Conservation (phyloP, 92 coral and sea anemone genomes). For the Virgularia gustaviana region DNA sequence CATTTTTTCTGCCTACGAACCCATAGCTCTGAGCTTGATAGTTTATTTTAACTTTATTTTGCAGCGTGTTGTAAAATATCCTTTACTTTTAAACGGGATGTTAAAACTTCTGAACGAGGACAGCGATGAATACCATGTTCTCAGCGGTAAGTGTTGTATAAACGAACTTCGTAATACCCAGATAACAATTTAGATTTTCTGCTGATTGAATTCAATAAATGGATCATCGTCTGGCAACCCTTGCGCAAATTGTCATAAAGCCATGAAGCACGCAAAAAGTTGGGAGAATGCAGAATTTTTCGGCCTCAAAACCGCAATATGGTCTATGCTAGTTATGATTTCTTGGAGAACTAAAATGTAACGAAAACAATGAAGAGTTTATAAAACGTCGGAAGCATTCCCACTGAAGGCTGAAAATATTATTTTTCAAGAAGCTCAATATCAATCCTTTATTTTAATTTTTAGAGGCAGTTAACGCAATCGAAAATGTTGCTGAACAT, state of each 20-base stretch:
- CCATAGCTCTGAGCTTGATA: not conserved
- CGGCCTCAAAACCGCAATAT: no score
- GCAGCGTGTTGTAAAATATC: constrained; percentile 88
- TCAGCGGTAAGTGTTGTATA: constrained; percentile 57
- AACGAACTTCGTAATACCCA: not conserved
- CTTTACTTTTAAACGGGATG: constrained; percentile 78
- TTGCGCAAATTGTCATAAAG: no score
- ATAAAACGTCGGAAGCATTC: not conserved
- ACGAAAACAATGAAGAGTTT: not conserved
- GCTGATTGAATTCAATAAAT: no score
- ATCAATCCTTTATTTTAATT: not conserved
- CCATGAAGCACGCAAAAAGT: no score
- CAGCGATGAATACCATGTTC: constrained; percentile 74
- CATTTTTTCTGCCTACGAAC: not conserved
- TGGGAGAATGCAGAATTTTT: no score
- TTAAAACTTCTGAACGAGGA: constrained; percentile 65
- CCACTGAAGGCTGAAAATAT: not conserved
- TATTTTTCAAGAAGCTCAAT: not conserved
- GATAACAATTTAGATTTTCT: no score
- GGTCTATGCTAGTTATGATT: no score
- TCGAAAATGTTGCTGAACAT: constrained; percentile 92
- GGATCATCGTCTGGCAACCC: no score
- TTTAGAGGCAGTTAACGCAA: constrained; percentile 85
- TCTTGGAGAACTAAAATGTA: no score
- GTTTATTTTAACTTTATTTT: not conserved